These are phyloP conservation scores for Phytoseiulus persimilis DNA, from an alignment of 2,888 invertebrate genomes.

Conservation along the genomic window DNA sequence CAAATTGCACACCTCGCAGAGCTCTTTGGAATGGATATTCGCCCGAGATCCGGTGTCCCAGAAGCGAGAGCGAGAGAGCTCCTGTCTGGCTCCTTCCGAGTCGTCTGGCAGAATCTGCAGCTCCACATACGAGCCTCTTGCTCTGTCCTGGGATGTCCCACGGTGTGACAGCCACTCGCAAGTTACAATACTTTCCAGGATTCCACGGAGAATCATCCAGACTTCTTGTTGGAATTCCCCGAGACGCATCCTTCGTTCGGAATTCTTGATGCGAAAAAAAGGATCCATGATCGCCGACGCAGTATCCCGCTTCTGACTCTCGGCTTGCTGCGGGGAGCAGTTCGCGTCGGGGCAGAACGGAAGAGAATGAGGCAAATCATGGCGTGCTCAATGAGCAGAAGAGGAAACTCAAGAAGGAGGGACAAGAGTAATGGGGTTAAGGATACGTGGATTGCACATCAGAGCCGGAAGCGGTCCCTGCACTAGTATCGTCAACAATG, in stretches of 20 bases:
- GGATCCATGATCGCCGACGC: neutral
- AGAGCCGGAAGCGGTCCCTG: neutral
- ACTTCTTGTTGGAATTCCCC: too few relatives aligned
- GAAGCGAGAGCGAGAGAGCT: too few relatives aligned
- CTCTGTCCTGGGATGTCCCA: too few relatives aligned
- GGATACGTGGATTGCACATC: neutral
- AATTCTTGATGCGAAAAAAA: neutral
- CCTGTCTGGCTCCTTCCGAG: too few relatives aligned
- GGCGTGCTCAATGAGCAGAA: neutral
- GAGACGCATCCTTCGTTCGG: neutral
- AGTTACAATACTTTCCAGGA: too few relatives aligned
- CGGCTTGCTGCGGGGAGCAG: neutral
- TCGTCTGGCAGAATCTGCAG: too few relatives aligned
- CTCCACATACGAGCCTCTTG: too few relatives aligned
- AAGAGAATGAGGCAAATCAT: neutral
- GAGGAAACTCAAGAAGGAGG: neutral
- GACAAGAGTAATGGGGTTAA: neutral
- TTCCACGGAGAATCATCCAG: too few relatives aligned
- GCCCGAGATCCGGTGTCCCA: too few relatives aligned
- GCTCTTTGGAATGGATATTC: too few relatives aligned
- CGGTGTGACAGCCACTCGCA: too few relatives aligned
- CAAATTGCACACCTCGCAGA: too few relatives aligned
- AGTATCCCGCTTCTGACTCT: neutral
- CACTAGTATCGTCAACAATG: neutral
- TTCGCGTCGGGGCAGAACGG: neutral